A percentile compares a stretch with the other conserved stretches of the same genome.
Conservation (phyloP, 2,888 invertebrate genomes). For the Anoplius nigerrimus region DNA sequence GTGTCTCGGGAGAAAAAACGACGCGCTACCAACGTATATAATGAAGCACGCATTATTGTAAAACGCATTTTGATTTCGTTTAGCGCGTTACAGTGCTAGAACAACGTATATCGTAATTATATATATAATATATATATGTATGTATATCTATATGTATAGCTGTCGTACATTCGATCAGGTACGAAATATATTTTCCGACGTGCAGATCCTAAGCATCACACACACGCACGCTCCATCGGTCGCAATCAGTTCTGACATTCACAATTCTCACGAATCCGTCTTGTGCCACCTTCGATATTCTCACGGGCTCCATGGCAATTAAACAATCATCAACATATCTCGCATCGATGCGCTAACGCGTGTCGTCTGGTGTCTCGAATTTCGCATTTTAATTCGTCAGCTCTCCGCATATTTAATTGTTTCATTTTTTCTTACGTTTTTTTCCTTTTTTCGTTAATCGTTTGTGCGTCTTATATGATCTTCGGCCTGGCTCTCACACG, state of each 20-base stretch:
- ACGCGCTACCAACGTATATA: too few species aligned
- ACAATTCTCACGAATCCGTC: background rate
- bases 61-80: constrained; percentile 6
- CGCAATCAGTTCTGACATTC: background rate
- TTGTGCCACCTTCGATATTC: constrained; percentile 1
- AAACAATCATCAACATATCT: background rate
- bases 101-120: background rate
- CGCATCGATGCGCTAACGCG: background rate
- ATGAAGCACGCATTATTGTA: constrained; percentile 6
- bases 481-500: constrained; percentile 58
- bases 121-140: background rate
- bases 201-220: constrained; percentile 31
- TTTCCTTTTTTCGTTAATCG: constrained; percentile 32
- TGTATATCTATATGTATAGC: background rate
- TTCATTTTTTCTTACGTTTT: constrained; percentile 12
- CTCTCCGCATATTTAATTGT: constrained; percentile 6
- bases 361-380: constrained; percentile 14
- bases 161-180: constrained; percentile 35
- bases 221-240: constrained; percentile 20
- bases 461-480: constrained; percentile 54
- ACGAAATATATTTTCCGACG: constrained; percentile 57
- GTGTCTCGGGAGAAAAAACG: too few species aligned
- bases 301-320: background rate
- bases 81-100: constrained; percentile 4
- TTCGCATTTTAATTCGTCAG: constrained; percentile 2